Evolutionary conservation across 2,113 vertebrate species (phyloP).

Genomic region (Chunga burmeisteri): DNA sequence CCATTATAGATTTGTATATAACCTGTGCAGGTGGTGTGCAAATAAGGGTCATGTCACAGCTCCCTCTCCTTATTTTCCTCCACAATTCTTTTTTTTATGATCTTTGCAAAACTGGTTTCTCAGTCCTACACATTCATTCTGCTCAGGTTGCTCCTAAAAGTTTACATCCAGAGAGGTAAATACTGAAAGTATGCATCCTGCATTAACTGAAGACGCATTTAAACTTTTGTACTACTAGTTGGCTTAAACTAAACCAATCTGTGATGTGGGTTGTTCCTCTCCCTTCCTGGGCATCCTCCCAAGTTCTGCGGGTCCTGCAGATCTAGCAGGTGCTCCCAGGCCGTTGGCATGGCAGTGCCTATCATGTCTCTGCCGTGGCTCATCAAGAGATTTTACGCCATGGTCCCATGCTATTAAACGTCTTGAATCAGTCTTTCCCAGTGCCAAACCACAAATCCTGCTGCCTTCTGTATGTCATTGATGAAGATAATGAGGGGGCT

Average conservation of each 20-base stretch:
- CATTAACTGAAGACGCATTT: not conserved
- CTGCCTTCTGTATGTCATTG: not conserved
- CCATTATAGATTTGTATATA: not conserved
- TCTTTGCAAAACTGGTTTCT: not conserved
- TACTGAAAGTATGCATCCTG: not conserved
- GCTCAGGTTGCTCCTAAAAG: not conserved
- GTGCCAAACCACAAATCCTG: not conserved
- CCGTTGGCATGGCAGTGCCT: not conserved
- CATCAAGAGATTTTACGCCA: not conserved
- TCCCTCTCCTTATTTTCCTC: not conserved
- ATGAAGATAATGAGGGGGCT: not conserved
- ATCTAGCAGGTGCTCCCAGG: not conserved
- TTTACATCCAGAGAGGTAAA: not conserved
- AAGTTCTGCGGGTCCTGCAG: not conserved
- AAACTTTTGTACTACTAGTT: not conserved
- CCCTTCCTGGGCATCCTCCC: not conserved
- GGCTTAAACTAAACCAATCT: not conserved
- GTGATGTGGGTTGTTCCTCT: not conserved
- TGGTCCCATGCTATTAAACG: not conserved
- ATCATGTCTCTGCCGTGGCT: not conserved
- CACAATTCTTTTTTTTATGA: not conserved
- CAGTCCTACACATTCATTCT: not conserved
- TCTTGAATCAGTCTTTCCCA: not conserved
- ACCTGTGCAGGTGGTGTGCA: not conserved
- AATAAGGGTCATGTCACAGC: not conserved